Conservation (phyloP, 2,797 vertebrate genomes). For the Pelobates cultripes region DNA sequence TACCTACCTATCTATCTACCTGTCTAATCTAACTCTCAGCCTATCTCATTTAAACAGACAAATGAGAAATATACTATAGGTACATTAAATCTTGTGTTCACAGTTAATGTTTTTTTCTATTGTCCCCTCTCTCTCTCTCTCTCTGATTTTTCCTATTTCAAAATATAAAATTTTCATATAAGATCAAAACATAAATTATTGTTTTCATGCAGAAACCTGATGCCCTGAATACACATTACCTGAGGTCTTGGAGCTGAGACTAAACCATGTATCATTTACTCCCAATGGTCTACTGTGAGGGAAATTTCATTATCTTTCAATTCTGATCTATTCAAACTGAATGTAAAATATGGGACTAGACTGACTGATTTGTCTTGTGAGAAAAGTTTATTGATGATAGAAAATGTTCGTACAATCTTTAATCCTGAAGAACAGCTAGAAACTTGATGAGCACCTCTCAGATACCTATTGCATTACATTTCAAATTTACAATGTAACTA, state of each 20-base stretch:
- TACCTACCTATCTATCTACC: no score
- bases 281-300: conserved; percentile 60
- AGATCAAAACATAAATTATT: conserved; percentile 21
- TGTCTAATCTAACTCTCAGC: no score
- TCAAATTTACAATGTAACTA: conserved; percentile 69
- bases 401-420: conserved; percentile 71
- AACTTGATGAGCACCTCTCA: conserved; percentile 63
- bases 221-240: conserved; percentile 16
- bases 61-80: conserved; percentile 3
- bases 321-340: conserved; percentile 59
- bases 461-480: conserved; percentile 67
- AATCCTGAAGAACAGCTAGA: conserved; percentile 72
- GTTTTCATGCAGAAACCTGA: conserved; percentile 20
- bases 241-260: conserved; percentile 32
- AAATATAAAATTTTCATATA: not conserved
- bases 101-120: no score
- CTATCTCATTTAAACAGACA: no score
- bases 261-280: conserved; percentile 63
- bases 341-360: conserved; percentile 70
- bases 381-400: conserved; percentile 68
- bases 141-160: conserved; percentile 10
- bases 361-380: conserved; percentile 65
- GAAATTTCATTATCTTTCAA: conserved; percentile 70
- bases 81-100: no score
- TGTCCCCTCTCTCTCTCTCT: not conserved